Conservation (phyloP, 2,113 vertebrate species). For the Ciconia stormi region DNA sequence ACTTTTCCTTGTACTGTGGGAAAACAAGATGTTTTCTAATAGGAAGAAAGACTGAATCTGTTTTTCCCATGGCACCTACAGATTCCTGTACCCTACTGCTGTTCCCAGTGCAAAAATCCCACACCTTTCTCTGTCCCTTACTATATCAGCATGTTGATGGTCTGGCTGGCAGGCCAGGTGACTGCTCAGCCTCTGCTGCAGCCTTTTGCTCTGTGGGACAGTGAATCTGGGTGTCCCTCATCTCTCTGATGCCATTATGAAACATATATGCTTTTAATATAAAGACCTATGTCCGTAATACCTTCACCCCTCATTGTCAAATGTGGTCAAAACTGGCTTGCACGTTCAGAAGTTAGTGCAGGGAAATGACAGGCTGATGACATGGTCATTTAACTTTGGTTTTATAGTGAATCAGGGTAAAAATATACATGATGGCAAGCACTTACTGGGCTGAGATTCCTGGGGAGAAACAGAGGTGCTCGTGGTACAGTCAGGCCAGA, state of each 20-base stretch:
- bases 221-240: neutral
- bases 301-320: neutral
- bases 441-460: neutral
- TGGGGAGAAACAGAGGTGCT: neutral
- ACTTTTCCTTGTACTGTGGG: neutral
- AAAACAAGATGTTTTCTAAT: neutral
- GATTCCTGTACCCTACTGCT: neutral
- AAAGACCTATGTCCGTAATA: neutral
- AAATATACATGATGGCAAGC: neutral
- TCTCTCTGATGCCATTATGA: rapidly evolving
- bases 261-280: neutral
- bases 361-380: neutral
- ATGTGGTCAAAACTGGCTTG: neutral
- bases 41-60: neutral
- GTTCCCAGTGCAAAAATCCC: neutral
- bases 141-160: neutral
- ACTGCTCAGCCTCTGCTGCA: neutral
- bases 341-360: neutral
- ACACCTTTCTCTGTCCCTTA: neutral
- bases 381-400: neutral
- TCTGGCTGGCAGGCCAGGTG: neutral
- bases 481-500: neutral
- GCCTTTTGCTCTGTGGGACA: neutral
- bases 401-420: neutral
- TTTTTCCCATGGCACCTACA: neutral